Percentiles rank a stretch among this genome's conserved stretches.
phyloP scores from a whole-genome alignment of 2,113 vertebrate genomes.

The Scolopax mira region DNA sequence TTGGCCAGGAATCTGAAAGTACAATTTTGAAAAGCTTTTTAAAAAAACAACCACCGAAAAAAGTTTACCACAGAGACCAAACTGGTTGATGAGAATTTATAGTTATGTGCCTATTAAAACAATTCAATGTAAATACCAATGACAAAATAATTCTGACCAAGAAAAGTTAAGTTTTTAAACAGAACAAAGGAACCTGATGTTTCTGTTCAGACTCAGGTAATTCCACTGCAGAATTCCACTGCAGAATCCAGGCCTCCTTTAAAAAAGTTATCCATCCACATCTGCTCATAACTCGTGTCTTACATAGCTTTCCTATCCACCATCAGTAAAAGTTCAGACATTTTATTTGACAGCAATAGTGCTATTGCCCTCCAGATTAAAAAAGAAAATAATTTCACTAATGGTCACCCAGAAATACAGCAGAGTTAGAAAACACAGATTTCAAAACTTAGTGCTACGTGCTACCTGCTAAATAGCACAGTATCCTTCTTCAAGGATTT shows the following conservation, averaged over 20 bases:
- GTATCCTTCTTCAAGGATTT: not conserved
- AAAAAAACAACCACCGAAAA: not conserved
- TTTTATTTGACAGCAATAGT: not conserved
- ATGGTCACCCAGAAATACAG: not conserved
- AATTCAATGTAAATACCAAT: not conserved
- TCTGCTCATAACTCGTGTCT: not conserved
- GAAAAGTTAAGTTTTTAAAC: not conserved
- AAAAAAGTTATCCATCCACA: not conserved
- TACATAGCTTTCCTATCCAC: not conserved
- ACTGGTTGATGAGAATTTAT: not conserved
- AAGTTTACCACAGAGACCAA: not conserved
- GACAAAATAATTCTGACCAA: not conserved
- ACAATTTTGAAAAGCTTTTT: not conserved
- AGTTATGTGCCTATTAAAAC: not conserved
- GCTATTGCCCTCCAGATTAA: not conserved
- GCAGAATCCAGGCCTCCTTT: too few species aligned
- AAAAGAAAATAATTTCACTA: not conserved
- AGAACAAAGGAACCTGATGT: rapidly evolving
- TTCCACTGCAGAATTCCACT: not conserved
- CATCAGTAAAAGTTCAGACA: not conserved
- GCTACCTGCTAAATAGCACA: not conserved
- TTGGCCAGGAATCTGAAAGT: not conserved
- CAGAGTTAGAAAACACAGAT: not conserved
- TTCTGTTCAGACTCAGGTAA: not conserved
- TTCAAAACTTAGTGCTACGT: slow-evolving; percentile 1